Percentiles rank a stretch among this genome's conserved stretches.
These are phyloP conservation scores for Drosophila monieri DNA, from an alignment of 2,888 invertebrate species.

Conservation along the genomic window DNA sequence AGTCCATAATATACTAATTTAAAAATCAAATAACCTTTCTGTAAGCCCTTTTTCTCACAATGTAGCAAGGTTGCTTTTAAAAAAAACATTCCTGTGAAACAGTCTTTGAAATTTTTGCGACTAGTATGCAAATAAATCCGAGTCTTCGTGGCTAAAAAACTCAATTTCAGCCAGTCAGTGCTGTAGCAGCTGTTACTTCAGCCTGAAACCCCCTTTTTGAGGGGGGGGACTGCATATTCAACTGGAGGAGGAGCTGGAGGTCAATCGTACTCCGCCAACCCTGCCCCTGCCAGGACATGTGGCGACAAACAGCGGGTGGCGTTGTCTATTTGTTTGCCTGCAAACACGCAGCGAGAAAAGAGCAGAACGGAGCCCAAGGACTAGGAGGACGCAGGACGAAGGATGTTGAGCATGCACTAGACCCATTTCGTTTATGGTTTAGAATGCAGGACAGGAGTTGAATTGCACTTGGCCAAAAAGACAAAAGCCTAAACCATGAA, in stretches of 20 bases:
- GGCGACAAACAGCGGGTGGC: constrained; percentile 53
- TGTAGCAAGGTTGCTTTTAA: background rate
- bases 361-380: constrained; percentile 36
- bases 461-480: constrained; percentile 37
- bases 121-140: constrained; percentile 70
- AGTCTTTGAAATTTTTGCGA: constrained; percentile 32
- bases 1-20: too few relatives aligned
- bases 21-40: too few relatives aligned
- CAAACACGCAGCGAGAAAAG: constrained; percentile 37
- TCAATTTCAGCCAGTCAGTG: constrained; percentile 62
- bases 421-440: constrained; percentile 52
- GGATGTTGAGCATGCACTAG: constrained; percentile 64
- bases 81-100: constrained; percentile 33
- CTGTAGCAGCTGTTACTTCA: constrained; percentile 40
- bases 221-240: background rate
- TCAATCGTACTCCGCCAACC: constrained; percentile 1
- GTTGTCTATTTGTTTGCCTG: constrained; percentile 62
- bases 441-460: constrained; percentile 16
- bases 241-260: constrained; percentile 2
- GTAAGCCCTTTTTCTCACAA: background rate
- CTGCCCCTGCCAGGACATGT: constrained; percentile 18
- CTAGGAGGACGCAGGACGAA: constrained; percentile 45
- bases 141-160: constrained; percentile 59
- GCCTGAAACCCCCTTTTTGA: constrained; percentile 37
- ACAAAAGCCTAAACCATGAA: constrained; percentile 17